Evolutionary conservation across 2,797 vertebrate genomes (phyloP), one percentile per base, ranked within the genome.

Genomic region (Champsocephalus gunnari): DNA sequence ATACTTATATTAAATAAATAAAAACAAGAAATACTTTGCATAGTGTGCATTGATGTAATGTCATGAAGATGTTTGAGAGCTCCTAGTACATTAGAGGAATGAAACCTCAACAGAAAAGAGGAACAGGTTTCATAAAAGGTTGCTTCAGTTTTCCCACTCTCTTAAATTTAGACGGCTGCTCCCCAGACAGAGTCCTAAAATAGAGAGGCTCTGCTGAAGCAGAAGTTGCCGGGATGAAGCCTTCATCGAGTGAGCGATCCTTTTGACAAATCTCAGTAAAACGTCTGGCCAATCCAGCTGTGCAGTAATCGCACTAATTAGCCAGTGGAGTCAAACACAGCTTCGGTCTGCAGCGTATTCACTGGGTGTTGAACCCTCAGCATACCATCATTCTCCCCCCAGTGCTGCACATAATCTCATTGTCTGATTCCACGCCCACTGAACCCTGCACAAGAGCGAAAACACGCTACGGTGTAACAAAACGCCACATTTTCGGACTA

Each of bases 251-350:
- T 93, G 94, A 95, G 93, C 96, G 96, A 97, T 96, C 95, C 96
- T 95, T 97, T 96, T 96, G 96, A 98, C 96, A 96, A 95, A 94
- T 93, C 94, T 90, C 92, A 89, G 91, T 92, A 95, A 92, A 96
- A 95, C 88, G 95, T 96, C 96, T 92, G 91, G 94, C 95, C 95
- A 96, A 97, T 92, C 95, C 96, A 97, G 96, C 96, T 96, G 96
- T 88, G 92, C 95, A 95, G 94, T 98, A 98, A 99, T 98, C 96
- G 96, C 93, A 97, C 96, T 99, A 99, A 99, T 98, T 98, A 99
- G 96, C 96, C 95, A 85, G 95, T 85, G 85, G 88, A 92, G 94
- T 96, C 94, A 94, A 96, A 96, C 93, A 80, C 88, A 71, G 88
- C 84, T 82, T 84, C 28, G 58, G 82, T 88, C 88, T 81, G 60